phyloP scores from a whole-genome alignment of 2,888 invertebrate species.

The Pyrocoelia pectoralis region DNA sequence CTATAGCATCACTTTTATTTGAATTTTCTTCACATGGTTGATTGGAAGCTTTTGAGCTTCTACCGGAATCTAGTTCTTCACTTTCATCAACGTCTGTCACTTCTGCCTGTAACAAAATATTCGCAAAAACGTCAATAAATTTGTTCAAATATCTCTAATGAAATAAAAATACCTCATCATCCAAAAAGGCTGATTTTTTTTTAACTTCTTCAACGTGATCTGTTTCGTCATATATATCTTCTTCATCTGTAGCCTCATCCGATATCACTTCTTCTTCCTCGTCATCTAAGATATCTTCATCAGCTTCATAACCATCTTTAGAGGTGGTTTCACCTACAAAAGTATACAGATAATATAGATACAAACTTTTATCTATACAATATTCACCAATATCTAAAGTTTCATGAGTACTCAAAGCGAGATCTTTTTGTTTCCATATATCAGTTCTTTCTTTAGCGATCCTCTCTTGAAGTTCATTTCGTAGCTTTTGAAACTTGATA shows the following conservation, averaged over 20 bases:
- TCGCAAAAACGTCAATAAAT: no score
- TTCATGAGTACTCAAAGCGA: no score
- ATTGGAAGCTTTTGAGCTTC: not conserved
- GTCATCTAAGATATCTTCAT: constrained; percentile 51
- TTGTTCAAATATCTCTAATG: not conserved
- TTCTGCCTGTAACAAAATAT: constrained; percentile 45
- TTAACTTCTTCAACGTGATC: constrained; percentile 39
- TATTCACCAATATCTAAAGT: not conserved
- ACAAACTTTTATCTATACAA: not conserved
- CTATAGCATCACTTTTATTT: constrained; percentile 24
- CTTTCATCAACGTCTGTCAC: constrained; percentile 44
- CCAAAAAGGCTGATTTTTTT: constrained; percentile 51
- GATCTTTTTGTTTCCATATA: constrained; percentile 70
- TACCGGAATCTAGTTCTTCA: constrained; percentile 45
- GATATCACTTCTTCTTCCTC: constrained; percentile 62
- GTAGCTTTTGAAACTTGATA: constrained; percentile 73
- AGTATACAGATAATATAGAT: not conserved
- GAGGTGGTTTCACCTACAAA: constrained; percentile 16
- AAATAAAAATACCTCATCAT: constrained; percentile 48
- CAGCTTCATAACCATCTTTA: constrained; percentile 45
- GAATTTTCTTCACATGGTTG: constrained; percentile 18
- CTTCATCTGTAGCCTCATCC: constrained; percentile 64
- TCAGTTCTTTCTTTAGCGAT: constrained; percentile 76
- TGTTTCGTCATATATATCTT: constrained; percentile 22
- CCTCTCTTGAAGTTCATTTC: constrained; percentile 73